Evolutionary conservation across 1,140 invertebrate species (phyloP), one percentile per base, ranked within the genome.

Genomic region (Ostrea edulis): DNA sequence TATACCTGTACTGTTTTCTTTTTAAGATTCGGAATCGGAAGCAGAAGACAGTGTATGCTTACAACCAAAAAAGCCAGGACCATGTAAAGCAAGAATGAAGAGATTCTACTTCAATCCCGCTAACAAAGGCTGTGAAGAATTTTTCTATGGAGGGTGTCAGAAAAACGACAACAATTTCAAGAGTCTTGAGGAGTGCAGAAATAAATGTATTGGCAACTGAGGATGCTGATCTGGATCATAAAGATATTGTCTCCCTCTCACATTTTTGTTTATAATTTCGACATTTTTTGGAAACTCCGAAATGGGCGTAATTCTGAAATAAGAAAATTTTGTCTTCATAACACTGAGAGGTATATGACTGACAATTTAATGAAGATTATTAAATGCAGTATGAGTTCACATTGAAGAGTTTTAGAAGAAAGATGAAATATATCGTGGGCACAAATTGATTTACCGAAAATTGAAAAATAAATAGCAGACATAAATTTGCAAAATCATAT

Each of bases 161-260:
- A 94, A 93, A 52, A 95, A 95, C 87, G 90, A 90, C 8, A 95
- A 95, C 87, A 90, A 93, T 53, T 95, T 95, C 91, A 90, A 92
- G 7, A 90, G 91, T 96, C 88, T 95, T 95, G 0, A 94, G 95
- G 85, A 90, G 20, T 94, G 94, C 89, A 86, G 91, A 54, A 82
- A 62, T n/a, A 87, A 71, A 14, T 94, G 94, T 87, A 65, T 89
- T 22, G 82, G 88, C 11, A 53, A 86, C 53, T 54, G 65, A 71
- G 29, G 65, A 35, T 25, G 25, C 22, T 12, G 68, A 77, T 77
- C 29, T 77, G 25, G 25, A 11, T 25, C 14, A 77, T 77, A 29
- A 77, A 77, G 29, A 35, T 29, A 14, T 29, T 77, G 12, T 25
- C 68, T 17, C 22, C 29, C 25, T 29, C 25, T 77, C 29, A 35